A percentile compares a stretch with the other conserved stretches of the same genome.
Conservation (phyloP, 2,113 vertebrate species). For the Megatriorchis doriae region DNA sequence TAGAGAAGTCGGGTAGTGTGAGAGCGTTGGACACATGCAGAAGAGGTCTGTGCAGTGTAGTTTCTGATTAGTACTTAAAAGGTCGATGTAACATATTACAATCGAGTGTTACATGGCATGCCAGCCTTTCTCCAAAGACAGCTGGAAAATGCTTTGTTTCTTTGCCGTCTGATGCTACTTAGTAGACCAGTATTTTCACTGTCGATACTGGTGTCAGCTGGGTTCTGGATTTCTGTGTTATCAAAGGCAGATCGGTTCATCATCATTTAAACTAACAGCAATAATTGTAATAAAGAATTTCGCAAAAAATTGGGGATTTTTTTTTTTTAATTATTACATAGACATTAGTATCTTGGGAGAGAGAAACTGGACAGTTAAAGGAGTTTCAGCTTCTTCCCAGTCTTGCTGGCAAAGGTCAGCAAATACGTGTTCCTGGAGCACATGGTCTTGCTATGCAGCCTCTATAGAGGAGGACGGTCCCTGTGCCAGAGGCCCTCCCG, state of each 20-base stretch:
- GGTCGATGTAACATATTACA: background rate
- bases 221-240: background rate
- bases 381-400: background rate
- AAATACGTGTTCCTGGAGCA: background rate
- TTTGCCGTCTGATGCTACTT: accelerated
- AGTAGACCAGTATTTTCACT: background rate
- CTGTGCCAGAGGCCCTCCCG: background rate
- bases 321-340: background rate
- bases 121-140: background rate
- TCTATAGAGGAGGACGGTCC: background rate
- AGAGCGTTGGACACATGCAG: background rate
- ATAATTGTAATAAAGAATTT: background rate
- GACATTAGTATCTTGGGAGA: background rate
- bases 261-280: background rate
- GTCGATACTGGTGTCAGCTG: background rate
- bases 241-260: background rate
- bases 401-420: background rate
- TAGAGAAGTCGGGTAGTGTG: background rate
- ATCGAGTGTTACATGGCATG: background rate
- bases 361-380: background rate
- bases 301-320: background rate
- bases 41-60: background rate
- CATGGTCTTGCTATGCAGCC: background rate
- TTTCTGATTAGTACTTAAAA: background rate
- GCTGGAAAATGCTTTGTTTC: background rate